phyloP scores from a whole-genome alignment of 2,113 vertebrate species.

The Misgurnus anguillicaudatus region DNA sequence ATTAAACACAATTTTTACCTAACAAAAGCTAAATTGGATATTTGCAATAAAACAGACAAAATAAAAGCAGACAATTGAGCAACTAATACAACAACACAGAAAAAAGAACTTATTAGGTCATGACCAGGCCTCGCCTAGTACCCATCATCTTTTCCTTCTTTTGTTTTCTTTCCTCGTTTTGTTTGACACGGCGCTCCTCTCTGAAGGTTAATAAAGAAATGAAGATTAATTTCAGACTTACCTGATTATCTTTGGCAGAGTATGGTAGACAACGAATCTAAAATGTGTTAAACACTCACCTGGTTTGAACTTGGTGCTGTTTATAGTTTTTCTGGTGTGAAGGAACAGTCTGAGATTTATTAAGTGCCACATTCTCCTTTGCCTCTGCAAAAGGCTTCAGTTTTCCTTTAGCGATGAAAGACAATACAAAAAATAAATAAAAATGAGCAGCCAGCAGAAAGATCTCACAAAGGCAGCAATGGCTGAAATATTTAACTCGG shows the following conservation, averaged over 20 bases:
- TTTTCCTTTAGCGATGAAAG: slow-evolving; percentile 74
- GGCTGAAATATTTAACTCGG: not conserved
- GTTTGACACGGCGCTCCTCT: slow-evolving; percentile 78
- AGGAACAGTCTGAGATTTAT: slow-evolving; percentile 61
- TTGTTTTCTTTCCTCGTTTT: slow-evolving; percentile 76
- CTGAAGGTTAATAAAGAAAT: slow-evolving; percentile 61
- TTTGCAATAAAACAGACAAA: not conserved
- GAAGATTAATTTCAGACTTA: too few species aligned
- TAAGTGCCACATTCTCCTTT: slow-evolving; percentile 74
- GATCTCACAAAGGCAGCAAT: not conserved
- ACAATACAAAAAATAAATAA: not conserved
- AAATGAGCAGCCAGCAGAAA: not conserved
- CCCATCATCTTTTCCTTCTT: slow-evolving; percentile 80
- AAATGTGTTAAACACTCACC: slow-evolving; percentile 66
- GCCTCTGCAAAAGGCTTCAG: slow-evolving; percentile 82
- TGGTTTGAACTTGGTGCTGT: slow-evolving; percentile 81
- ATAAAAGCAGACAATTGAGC: slow-evolving; percentile 33
- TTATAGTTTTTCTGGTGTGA: slow-evolving; percentile 82
- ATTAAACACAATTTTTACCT: not conserved
- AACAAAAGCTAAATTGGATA: not conserved
- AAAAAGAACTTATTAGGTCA: slow-evolving; percentile 57
- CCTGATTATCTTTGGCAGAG: too few species aligned
- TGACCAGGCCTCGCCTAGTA: slow-evolving; percentile 77
- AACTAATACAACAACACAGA: slow-evolving; percentile 49
- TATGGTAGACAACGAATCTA: not conserved